Evolutionary conservation across 2,113 vertebrate species (phyloP).

Genomic region (Pristiophorus japonicus): DNA sequence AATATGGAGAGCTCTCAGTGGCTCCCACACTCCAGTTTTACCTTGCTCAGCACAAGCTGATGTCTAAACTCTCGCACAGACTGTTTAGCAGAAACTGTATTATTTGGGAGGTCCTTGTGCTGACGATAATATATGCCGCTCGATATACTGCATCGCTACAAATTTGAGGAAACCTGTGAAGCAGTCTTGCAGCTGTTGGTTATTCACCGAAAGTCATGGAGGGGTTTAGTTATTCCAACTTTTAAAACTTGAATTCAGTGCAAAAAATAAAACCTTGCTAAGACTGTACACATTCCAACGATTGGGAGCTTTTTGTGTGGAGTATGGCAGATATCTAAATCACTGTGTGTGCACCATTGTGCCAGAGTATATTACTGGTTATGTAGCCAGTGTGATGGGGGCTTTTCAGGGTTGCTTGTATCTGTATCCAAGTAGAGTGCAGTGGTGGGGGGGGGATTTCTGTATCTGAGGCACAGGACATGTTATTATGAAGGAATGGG

Average conservation of each 20-base stretch:
- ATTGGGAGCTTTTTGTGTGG: background rate
- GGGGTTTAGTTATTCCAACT: background rate
- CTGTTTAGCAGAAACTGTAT: background rate
- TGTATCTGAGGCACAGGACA: background rate
- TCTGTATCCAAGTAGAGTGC: background rate
- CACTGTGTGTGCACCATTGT: background rate
- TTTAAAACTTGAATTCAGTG: background rate
- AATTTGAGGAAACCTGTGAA: background rate
- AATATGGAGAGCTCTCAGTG: background rate
- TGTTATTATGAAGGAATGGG: background rate
- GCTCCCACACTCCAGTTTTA: background rate
- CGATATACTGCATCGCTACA: background rate
- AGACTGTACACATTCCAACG: background rate
- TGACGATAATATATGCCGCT: background rate
- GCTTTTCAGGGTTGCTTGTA: background rate
- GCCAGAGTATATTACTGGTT: background rate
- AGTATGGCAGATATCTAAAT: background rate
- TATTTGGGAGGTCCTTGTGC: background rate
- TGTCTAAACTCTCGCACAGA: background rate
- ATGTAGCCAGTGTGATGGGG: background rate
- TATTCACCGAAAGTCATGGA: background rate
- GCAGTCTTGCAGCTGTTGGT: background rate
- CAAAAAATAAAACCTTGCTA: background rate
- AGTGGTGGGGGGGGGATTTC: background rate
- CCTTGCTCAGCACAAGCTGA: background rate